These are phyloP conservation scores for Prietella phreatophila DNA, from an alignment of 2,113 vertebrate genomes.

Conservation along the genomic window DNA sequence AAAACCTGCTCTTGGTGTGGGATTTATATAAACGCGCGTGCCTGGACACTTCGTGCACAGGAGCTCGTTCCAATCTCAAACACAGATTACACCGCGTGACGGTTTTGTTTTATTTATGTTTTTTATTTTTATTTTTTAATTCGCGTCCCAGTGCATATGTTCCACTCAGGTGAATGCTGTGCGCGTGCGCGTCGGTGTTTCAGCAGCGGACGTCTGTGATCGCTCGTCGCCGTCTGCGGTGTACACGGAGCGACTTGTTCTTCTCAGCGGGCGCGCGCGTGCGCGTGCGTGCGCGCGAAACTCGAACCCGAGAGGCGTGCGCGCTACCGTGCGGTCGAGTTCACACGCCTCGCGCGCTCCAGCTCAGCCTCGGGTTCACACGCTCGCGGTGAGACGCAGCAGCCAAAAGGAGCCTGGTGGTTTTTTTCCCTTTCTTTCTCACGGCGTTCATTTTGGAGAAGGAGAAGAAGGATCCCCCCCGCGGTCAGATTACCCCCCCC, in stretches of 20 bases:
- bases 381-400: conserved; percentile 48
- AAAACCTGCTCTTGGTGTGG: too few relatives aligned
- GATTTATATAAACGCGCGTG: too few relatives aligned
- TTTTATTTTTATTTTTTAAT: too few relatives aligned
- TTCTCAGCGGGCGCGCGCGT: background rate
- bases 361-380: conserved; percentile 46
- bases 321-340: conserved; percentile 21
- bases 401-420: background rate
- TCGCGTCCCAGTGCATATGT: too few relatives aligned
- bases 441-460: conserved; percentile 71
- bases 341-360: conserved; percentile 63
- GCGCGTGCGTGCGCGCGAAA: background rate
- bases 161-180: too few relatives aligned
- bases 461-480: conserved; percentile 66
- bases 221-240: background rate
- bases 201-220: too few relatives aligned
- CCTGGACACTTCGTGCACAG: too few relatives aligned
- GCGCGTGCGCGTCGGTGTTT: too few relatives aligned
- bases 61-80: too few relatives aligned
- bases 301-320: background rate
- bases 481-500: conserved; percentile 56
- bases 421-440: conserved; percentile 48
- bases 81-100: too few relatives aligned
- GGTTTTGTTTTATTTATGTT: too few relatives aligned
- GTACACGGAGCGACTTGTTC: background rate